Percentiles rank a stretch among this genome's conserved stretches.
Conservation (phyloP, 2,113 vertebrate genomes). For the Scolopax mira region DNA sequence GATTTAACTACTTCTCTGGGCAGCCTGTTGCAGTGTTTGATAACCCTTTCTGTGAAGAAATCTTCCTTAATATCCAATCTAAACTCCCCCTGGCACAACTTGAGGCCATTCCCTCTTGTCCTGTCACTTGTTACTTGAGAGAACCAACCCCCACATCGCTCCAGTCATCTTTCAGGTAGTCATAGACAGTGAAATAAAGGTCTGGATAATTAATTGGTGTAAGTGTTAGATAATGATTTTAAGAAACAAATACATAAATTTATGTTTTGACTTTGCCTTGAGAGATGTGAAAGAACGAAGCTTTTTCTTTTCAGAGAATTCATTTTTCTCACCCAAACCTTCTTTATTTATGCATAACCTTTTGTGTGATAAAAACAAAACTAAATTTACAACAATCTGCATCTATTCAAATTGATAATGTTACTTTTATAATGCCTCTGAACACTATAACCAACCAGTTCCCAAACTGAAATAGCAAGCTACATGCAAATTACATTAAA, state of each 20-base stretch:
- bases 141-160: background rate
- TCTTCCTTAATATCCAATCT: background rate
- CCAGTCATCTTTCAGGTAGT: background rate
- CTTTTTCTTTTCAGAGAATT: background rate
- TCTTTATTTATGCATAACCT: background rate
- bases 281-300: background rate
- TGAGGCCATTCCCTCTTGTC: background rate
- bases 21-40: background rate
- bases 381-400: background rate
- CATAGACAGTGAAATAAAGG: background rate
- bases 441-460: background rate
- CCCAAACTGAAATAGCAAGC: background rate
- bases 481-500: background rate
- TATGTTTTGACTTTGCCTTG: background rate
- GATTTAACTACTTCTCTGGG: background rate
- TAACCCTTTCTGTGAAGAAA: background rate
- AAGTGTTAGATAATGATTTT: background rate
- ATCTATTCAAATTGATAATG: background rate
- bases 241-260: background rate
- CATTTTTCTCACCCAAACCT: background rate
- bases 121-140: background rate
- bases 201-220: background rate
- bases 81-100: background rate
- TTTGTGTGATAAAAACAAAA: background rate
- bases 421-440: background rate